phyloP scores from a whole-genome alignment of 2,797 vertebrate species.

The Cyclura pinguis region DNA sequence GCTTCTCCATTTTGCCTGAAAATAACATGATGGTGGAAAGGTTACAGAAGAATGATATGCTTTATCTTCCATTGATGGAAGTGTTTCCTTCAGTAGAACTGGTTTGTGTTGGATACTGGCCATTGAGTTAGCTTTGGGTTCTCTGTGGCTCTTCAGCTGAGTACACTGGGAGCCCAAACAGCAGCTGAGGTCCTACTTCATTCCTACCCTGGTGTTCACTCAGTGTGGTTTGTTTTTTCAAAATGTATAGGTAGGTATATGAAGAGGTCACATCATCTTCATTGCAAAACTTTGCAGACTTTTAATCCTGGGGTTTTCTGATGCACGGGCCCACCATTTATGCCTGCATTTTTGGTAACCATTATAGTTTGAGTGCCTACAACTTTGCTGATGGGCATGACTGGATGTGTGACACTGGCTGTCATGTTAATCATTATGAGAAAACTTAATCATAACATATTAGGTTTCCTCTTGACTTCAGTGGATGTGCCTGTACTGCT shows the following conservation, averaged over 20 bases:
- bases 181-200: too few relatives aligned
- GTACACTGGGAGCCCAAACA: not conserved
- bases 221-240: not conserved
- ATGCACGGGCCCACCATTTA: not conserved
- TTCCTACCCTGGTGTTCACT: too few relatives aligned
- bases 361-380: not conserved
- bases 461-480: too few relatives aligned
- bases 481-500: not conserved
- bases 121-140: not conserved
- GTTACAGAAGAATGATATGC: not conserved
- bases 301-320: not conserved
- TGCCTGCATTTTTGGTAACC: not conserved
- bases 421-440: not conserved
- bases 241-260: not conserved
- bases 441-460: too few relatives aligned
- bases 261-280: not conserved
- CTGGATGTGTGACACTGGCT: not conserved
- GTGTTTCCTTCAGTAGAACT: too few relatives aligned
- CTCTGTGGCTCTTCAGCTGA: not conserved
- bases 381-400: not conserved
- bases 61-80: not conserved
- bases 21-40: not conserved
- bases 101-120: not conserved
- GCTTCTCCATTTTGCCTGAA: not conserved
- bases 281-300: not conserved